Evolutionary conservation across 2,888 invertebrate species (phyloP).

Genomic region (Hartigia nigra): DNA sequence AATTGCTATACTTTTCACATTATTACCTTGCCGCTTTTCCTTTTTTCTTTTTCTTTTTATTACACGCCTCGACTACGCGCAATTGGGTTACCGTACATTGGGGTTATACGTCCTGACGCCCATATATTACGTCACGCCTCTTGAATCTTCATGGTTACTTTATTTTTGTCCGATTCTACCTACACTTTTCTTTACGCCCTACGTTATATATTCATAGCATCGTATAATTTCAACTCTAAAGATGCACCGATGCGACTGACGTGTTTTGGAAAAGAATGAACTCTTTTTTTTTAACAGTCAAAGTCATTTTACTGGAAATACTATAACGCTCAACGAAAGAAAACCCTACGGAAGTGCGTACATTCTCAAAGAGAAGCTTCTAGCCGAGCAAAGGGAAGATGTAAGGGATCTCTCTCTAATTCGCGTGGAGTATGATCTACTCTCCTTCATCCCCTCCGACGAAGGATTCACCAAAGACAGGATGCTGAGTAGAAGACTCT

Average conservation of each 20-base stretch:
- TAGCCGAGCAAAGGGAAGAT: constrained; percentile 14
- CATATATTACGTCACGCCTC: not conserved
- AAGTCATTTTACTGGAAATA: no score
- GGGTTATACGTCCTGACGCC: not conserved
- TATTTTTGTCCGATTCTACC: not conserved
- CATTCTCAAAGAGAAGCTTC: constrained; percentile 39
- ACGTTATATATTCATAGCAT: not conserved
- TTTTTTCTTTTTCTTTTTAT: not conserved
- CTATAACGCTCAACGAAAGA: not conserved
- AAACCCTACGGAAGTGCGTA: constrained; percentile 36
- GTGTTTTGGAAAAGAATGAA: not conserved
- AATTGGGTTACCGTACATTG: not conserved
- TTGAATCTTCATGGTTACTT: not conserved
- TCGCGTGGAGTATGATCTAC: constrained; percentile 41
- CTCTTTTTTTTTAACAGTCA: no score
- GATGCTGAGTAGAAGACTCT: constrained; percentile 28
- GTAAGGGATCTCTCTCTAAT: constrained; percentile 40
- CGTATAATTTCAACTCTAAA: not conserved
- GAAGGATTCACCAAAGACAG: constrained; percentile 41
- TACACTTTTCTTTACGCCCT: not conserved
- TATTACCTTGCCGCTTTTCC: constrained; percentile 15
- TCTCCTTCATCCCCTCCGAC: constrained; percentile 15
- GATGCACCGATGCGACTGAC: not conserved
- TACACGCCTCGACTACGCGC: not conserved
- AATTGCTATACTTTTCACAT: constrained; percentile 25